phyloP scores from a whole-genome alignment of 2,113 vertebrate genomes.

The Gymnogyps californianus region DNA sequence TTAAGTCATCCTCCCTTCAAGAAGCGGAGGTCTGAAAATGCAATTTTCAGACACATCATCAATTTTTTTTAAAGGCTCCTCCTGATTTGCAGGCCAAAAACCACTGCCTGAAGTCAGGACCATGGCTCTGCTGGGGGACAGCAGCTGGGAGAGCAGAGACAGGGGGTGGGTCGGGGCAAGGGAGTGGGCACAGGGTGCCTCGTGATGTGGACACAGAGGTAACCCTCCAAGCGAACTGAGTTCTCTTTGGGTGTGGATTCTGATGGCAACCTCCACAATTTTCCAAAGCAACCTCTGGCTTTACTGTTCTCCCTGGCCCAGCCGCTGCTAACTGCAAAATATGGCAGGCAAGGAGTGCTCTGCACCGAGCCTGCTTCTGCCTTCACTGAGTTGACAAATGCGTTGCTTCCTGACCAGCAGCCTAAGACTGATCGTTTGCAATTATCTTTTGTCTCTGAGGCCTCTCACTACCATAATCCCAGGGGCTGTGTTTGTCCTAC shows the following conservation, averaged over 20 bases:
- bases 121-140: neutral
- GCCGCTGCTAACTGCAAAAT: neutral
- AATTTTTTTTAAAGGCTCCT: fast-evolving
- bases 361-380: neutral
- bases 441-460: neutral
- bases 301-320: neutral
- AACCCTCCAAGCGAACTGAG: neutral
- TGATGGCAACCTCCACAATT: neutral
- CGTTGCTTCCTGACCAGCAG: neutral
- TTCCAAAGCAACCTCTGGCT: neutral
- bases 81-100: neutral
- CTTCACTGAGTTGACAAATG: neutral
- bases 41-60: neutral
- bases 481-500: neutral
- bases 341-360: neutral
- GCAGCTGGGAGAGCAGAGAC: neutral
- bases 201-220: neutral
- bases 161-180: neutral
- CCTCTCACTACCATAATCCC: neutral
- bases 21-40: neutral
- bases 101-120: neutral
- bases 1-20: neutral
- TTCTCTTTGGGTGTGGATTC: neutral
- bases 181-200: neutral
- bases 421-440: neutral